Evolutionary conservation across 2,888 invertebrate genomes (phyloP).

Genomic region (Leptinotarsa tumamoca): DNA sequence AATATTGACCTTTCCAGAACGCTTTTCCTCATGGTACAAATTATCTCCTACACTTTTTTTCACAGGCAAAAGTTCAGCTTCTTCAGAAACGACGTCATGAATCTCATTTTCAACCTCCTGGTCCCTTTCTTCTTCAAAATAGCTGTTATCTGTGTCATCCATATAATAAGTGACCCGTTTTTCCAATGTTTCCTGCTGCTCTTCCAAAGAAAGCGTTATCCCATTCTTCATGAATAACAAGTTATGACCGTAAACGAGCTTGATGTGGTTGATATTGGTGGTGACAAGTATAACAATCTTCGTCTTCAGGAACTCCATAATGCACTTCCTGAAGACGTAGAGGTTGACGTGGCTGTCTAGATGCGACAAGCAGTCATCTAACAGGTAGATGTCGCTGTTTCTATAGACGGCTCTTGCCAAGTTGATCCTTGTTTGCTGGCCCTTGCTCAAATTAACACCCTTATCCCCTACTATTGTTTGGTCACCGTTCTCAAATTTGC

Average conservation of each 20-base stretch:
- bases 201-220: conserved; percentile 46
- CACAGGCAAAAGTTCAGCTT: conserved; percentile 28
- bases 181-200: conserved; percentile 49
- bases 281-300: conserved; percentile 57
- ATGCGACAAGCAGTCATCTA: conserved; percentile 57
- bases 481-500: conserved; percentile 59
- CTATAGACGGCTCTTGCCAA: conserved; percentile 58
- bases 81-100: conserved; percentile 40
- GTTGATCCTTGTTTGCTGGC: conserved; percentile 65
- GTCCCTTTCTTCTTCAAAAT: conserved; percentile 44
- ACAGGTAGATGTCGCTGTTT: conserved; percentile 57
- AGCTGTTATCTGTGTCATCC: conserved; percentile 47
- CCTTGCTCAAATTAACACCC: conserved; percentile 74
- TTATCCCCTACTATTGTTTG: conserved; percentile 73
- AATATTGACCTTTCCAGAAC: conserved; percentile 55
- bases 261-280: conserved; percentile 56
- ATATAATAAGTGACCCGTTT: conserved; percentile 54
- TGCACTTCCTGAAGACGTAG: conserved; percentile 55
- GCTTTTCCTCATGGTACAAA: conserved; percentile 56
- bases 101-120: conserved; percentile 32
- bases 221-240: conserved; percentile 53
- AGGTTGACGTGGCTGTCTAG: conserved; percentile 54
- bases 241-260: conserved; percentile 50
- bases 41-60: conserved; percentile 30
- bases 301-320: conserved; percentile 55